Conservation (phyloP, 1,140 invertebrate genomes). For the Archegozetes longisetosus region DNA sequence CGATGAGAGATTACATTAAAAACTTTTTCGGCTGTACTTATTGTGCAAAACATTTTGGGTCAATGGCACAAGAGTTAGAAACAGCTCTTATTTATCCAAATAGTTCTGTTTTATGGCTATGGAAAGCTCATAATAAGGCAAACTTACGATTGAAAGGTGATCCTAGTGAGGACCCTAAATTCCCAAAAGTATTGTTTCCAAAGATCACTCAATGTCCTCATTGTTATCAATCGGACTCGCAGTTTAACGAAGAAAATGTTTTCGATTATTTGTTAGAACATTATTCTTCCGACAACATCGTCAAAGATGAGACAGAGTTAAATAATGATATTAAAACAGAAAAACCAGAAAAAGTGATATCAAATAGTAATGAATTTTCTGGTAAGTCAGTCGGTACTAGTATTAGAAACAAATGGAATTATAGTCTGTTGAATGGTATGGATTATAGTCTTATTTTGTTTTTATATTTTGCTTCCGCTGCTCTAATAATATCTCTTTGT, state of each 20-base stretch:
- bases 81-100: slow-evolving; percentile 47
- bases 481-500: background rate
- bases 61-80: slow-evolving; percentile 44
- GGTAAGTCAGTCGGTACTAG: background rate
- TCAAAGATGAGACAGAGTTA: background rate
- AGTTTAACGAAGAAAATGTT: background rate
- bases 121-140: slow-evolving; percentile 83
- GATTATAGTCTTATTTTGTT: background rate
- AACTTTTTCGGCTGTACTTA: slow-evolving; percentile 86
- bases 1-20: slow-evolving; percentile 75
- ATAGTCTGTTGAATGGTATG: background rate
- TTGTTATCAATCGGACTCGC: slow-evolving; percentile 34
- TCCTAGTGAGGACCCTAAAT: slow-evolving; percentile 68
- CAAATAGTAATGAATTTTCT: background rate
- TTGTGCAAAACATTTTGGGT: slow-evolving; percentile 66
- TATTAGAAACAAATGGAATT: background rate
- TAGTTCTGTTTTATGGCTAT: slow-evolving; percentile 76
- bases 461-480: background rate
- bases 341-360: background rate
- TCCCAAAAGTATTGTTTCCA: slow-evolving; percentile 83
- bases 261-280: background rate
- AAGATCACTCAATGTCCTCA: slow-evolving; percentile 43
- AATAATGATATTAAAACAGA: background rate
- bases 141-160: slow-evolving; percentile 72
- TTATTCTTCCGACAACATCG: background rate